A percentile compares a stretch with the other conserved stretches of the same genome.
phyloP scores from a whole-genome alignment of 2,888 invertebrate species.

The Pecten maximus region DNA sequence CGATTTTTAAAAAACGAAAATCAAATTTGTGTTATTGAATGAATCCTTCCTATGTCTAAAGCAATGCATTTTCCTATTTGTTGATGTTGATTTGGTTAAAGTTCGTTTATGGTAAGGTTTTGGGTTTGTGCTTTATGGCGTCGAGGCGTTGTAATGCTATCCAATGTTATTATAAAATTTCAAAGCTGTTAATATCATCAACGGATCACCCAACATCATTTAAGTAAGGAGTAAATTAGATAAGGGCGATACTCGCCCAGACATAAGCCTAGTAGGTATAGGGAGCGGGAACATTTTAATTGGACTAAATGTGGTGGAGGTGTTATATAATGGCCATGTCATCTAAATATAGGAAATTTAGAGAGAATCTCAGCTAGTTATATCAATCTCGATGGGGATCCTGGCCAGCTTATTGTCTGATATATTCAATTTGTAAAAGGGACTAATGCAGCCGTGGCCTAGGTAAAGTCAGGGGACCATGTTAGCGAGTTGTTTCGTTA shows the following conservation, averaged over 20 bases:
- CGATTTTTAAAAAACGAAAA: slow-evolving; percentile 30
- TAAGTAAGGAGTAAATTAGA: slow-evolving; percentile 32
- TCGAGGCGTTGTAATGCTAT: slow-evolving; percentile 17
- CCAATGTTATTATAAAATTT: slow-evolving; percentile 35
- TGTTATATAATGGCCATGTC: slow-evolving; percentile 10
- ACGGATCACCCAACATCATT: slow-evolving; percentile 4
- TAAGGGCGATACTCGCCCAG: neutral
- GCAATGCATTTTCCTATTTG: slow-evolving; percentile 14
- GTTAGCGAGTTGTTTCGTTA: slow-evolving; percentile 2
- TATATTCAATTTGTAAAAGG: slow-evolving; percentile 33
- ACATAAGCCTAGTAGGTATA: slow-evolving; percentile 13
- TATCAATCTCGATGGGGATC: slow-evolving; percentile 1
- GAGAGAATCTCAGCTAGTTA: neutral
- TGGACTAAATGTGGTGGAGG: neutral
- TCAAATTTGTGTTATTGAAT: slow-evolving; percentile 26
- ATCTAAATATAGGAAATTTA: slow-evolving; percentile 25
- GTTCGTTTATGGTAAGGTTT: slow-evolving; percentile 10
- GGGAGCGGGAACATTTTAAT: neutral
- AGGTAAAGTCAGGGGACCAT: neutral
- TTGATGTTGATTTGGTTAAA: slow-evolving; percentile 29
- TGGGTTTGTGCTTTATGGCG: slow-evolving; percentile 28
- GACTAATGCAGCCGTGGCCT: neutral
- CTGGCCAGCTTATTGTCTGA: slow-evolving; percentile 18
- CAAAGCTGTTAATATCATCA: slow-evolving; percentile 33
- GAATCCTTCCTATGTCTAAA: slow-evolving; percentile 33